phyloP scores from a whole-genome alignment of 2,888 invertebrate genomes.

The Amphimallon solstitiale region DNA sequence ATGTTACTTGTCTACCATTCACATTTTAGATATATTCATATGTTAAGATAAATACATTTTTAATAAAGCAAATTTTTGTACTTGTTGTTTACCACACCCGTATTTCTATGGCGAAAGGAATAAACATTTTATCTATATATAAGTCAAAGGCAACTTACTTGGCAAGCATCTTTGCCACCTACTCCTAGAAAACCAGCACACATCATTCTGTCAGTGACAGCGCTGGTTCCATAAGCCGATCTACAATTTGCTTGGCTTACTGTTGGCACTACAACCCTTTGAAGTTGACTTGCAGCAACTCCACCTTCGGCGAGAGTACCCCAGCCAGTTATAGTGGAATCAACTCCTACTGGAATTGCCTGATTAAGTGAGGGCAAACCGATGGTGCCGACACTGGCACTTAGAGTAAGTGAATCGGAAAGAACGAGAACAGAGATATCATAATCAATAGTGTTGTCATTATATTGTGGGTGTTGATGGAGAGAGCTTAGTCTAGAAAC shows the following conservation, averaged over 20 bases:
- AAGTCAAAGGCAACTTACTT: conserved; percentile 45
- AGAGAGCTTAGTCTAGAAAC: conserved; percentile 39
- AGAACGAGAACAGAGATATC: conserved; percentile 57
- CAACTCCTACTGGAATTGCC: conserved; percentile 30
- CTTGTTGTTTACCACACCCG: no score
- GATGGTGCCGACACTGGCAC: conserved; percentile 22
- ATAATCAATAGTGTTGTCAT: conserved; percentile 50
- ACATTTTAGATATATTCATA: no score
- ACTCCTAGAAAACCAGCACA: conserved; percentile 46
- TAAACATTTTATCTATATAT: no score
- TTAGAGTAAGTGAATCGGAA: conserved; percentile 21
- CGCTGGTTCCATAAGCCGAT: conserved; percentile 35
- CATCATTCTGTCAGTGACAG: conserved; percentile 48
- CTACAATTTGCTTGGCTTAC: conserved; percentile 51
- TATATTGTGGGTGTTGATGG: conserved; percentile 50
- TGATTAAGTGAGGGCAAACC: conserved; percentile 29
- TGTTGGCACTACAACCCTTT: conserved; percentile 53
- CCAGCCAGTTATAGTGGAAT: conserved; percentile 42
- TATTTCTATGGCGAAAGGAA: no score
- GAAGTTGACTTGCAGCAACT: conserved; percentile 48
- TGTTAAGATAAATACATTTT: no score
- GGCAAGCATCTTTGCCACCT: conserved; percentile 51
- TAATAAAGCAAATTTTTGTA: no score
- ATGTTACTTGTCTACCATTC: no score
- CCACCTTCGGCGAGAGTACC: conserved; percentile 39